Conservation (phyloP, 2,113 vertebrate genomes). For the Hiodon tergisus region DNA sequence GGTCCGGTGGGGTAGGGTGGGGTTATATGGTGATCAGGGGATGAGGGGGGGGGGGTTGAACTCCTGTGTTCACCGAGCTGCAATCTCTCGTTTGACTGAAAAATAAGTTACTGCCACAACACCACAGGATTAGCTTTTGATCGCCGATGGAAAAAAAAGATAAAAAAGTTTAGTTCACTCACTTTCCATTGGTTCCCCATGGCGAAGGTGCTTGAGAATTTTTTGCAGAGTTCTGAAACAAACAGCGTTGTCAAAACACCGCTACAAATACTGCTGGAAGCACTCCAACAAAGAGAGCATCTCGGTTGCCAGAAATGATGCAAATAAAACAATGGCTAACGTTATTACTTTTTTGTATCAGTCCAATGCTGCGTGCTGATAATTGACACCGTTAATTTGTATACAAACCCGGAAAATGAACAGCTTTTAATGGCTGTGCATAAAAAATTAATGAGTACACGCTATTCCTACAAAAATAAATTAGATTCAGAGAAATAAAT, state of each 20-base stretch:
- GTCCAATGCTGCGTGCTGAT: constrained; percentile 45
- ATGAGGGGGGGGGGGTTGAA: too few species aligned
- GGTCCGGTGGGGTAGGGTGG: too few species aligned
- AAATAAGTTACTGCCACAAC: too few species aligned
- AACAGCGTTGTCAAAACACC: constrained; percentile 15
- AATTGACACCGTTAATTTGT: constrained; percentile 53
- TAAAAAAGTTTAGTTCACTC: constrained; percentile 65
- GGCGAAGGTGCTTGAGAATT: constrained; percentile 88
- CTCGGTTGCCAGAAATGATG: constrained; percentile 16
- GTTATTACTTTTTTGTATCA: constrained; percentile 45
- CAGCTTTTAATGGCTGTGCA: constrained; percentile 48
- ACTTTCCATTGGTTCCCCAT: constrained; percentile 94
- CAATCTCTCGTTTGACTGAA: too few species aligned
- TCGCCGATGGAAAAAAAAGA: neutral
- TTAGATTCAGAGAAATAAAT: neutral
- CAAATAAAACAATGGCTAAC: constrained; percentile 53
- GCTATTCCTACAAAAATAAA: constrained; percentile 38
- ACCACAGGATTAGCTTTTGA: neutral
- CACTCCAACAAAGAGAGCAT: neutral
- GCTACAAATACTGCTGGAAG: neutral
- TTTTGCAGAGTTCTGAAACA: constrained; percentile 86
- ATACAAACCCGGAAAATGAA: constrained; percentile 49
- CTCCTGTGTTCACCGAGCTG: too few species aligned
- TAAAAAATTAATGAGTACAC: constrained; percentile 53
- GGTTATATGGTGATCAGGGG: too few species aligned